These are phyloP conservation scores for Apodemus sylvaticus DNA, from an alignment of 2,113 vertebrate species.

Conservation along the genomic window DNA sequence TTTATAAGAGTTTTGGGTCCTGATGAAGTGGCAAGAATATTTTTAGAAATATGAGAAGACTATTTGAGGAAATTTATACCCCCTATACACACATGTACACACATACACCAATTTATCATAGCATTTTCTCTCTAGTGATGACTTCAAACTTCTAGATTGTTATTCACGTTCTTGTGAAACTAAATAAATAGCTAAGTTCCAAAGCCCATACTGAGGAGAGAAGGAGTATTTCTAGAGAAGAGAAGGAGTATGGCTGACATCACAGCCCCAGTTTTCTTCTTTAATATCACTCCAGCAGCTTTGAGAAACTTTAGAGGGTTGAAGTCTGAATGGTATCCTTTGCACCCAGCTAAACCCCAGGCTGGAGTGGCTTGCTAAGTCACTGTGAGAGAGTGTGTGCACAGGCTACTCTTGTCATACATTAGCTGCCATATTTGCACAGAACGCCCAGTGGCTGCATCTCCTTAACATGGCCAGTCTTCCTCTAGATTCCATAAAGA, in stretches of 20 bases:
- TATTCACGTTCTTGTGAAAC: neutral
- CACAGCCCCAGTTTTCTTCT: neutral
- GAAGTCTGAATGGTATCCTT: neutral
- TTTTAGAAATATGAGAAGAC: conserved; percentile 47
- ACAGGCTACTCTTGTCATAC: neutral
- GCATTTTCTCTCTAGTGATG: neutral
- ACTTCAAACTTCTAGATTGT: neutral
- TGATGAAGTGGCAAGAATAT: neutral
- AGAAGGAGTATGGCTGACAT: neutral
- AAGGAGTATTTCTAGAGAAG: conserved; percentile 42
- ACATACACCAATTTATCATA: neutral
- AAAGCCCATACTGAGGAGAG: neutral
- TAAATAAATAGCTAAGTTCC: neutral
- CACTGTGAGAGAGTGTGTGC: neutral
- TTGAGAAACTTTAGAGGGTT: neutral
- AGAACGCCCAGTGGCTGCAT: neutral
- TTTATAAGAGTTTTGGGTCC: neutral
- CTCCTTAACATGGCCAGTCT: neutral
- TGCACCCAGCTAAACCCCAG: neutral
- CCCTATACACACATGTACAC: too few relatives aligned
- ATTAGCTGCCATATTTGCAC: neutral
- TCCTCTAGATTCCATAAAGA: neutral
- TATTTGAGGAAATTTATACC: neutral
- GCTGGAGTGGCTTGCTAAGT: neutral
- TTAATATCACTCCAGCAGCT: neutral